Conservation (phyloP, 1,140 invertebrate genomes). For the Meloidogyne hapla region DNA sequence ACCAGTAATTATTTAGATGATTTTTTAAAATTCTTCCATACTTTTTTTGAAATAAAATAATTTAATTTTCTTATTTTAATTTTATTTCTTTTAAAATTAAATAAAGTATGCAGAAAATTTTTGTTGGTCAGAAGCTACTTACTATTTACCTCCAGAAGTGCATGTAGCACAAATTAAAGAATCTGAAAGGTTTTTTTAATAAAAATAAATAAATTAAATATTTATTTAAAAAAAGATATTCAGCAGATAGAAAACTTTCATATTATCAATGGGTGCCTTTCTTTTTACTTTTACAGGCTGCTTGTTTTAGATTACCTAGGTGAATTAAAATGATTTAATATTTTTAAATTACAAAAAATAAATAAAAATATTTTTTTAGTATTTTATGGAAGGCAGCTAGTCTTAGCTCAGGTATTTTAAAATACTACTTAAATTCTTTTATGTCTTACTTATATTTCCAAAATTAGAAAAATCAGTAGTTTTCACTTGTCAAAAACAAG, state of each 20-base stretch:
- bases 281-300: conserved; percentile 65
- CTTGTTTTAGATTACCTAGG: conserved; percentile 65
- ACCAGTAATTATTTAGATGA: no score
- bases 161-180: conserved; percentile 53
- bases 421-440: conserved; percentile 23
- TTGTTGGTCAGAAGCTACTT: conserved; percentile 61
- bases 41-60: no score
- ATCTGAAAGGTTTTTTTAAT: conserved; percentile 36
- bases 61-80: no score
- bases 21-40: no score
- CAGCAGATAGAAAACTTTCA: conserved; percentile 48
- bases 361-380: neutral
- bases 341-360: conserved; percentile 53
- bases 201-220: no score
- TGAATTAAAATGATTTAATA: no score
- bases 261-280: conserved; percentile 66
- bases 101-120: conserved; percentile 63
- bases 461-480: no score
- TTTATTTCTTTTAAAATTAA: neutral
- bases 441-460: neutral
- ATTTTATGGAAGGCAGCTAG: conserved; percentile 36
- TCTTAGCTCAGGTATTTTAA: conserved; percentile 12
- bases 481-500: no score
- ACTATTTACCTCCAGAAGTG: conserved; percentile 56
- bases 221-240: no score